A percentile compares a stretch with the other conserved stretches of the same genome.
phyloP scores from a whole-genome alignment of 2,797 vertebrate genomes.

The Acropternis orthonyx region DNA sequence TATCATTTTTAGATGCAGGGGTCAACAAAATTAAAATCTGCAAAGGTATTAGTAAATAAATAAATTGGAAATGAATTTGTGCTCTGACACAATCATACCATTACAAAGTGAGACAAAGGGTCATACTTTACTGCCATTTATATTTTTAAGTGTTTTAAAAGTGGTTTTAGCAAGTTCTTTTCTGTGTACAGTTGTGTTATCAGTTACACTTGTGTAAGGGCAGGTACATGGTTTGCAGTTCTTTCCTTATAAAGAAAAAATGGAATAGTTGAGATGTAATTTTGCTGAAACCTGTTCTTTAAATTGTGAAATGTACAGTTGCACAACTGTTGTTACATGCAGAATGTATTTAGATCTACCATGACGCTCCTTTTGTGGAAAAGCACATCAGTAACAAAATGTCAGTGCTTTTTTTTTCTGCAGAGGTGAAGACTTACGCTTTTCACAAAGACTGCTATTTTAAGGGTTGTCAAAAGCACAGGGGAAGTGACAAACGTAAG shows the following conservation, averaged over 20 bases:
- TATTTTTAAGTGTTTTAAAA: neutral
- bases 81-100: neutral
- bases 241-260: neutral
- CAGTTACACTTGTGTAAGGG: neutral
- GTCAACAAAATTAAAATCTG: conserved; percentile 23
- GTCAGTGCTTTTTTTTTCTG: neutral
- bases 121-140: neutral
- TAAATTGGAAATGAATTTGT: neutral
- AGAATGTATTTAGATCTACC: neutral
- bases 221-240: neutral
- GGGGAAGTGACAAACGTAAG: neutral
- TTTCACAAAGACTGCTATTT: neutral
- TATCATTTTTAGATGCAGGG: neutral
- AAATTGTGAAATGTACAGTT: neutral
- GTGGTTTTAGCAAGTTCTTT: neutral
- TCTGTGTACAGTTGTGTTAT: neutral
- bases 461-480: neutral
- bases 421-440: neutral
- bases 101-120: neutral
- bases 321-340: neutral
- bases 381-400: neutral
- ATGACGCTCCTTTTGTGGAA: neutral
- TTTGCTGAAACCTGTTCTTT: neutral
- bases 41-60: neutral
- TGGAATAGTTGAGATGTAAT: neutral